These are phyloP conservation scores for Vespertilio murinus DNA, from an alignment of 2,797 vertebrate species.

Conservation along the genomic window DNA sequence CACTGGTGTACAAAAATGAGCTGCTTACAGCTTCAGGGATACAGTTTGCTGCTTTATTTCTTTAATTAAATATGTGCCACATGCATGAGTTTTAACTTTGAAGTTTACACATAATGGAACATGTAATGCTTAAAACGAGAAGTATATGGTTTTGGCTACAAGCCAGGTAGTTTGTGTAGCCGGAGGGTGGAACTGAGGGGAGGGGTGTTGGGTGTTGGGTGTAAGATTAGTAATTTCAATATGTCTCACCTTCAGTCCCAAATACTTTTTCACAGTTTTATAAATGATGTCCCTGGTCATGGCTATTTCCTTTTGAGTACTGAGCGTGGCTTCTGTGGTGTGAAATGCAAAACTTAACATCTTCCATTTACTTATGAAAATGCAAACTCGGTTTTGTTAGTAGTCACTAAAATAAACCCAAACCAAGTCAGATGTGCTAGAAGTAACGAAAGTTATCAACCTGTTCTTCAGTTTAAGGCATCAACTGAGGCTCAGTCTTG, in stretches of 20 bases:
- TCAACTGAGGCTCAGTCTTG: not conserved
- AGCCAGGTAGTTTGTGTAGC: not conserved
- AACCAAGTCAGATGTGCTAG: not conserved
- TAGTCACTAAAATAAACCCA: not conserved
- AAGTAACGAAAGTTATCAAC: not conserved
- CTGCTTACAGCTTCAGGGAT: not conserved
- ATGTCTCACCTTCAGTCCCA: not conserved
- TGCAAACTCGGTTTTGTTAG: not conserved
- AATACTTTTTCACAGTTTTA: not conserved
- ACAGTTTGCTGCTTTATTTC: not conserved
- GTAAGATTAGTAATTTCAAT: not conserved
- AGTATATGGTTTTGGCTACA: not conserved
- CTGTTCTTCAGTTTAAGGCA: not conserved
- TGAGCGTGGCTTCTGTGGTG: not conserved
- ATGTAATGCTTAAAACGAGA: not conserved
- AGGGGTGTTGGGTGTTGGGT: too few species aligned
- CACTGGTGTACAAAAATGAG: not conserved
- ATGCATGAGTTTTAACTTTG: not conserved
- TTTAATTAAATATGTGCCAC: not conserved
- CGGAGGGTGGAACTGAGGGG: too few species aligned
- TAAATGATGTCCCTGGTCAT: not conserved
- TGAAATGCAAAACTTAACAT: not conserved
- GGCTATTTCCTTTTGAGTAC: not conserved
- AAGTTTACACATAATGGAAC: not conserved
- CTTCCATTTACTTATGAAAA: not conserved